Base-by-base conservation (phyloP, 23 tunicate genomes). In the Oikopleura albicans region DNA sequence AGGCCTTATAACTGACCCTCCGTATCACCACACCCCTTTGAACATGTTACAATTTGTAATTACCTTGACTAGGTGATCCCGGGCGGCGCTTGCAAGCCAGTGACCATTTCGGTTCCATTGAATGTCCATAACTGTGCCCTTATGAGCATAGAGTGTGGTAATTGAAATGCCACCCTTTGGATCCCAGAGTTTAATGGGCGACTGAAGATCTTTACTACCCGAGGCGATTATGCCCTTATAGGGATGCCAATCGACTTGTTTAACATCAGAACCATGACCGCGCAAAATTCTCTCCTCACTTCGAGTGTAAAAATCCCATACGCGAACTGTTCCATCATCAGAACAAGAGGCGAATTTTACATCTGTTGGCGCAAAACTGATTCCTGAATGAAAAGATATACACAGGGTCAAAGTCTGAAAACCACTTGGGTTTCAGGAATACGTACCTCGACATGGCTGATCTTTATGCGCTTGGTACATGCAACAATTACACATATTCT, bases 401-500 rank as follows among this genome's bases (percentile, higher is more conserved):
- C 0, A 85, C 86, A 38, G 38, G 39, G 36, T 35, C 4, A 39
- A 0, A 0, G 39, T 79, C 86, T 37, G 8, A 75, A 12, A 12
- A 75, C 22, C 35, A n/a, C 16, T 8, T 12, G 28, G 33, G n/a
- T 75, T 75, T 39, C 8, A 75, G 8, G 8, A 31, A 12, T n/a
- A n/a, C n/a, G n/a, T n/a, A n/a, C n/a, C 86, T 79, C 98, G 83
- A 63, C 98, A 94, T 0, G 98, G 91, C 75, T 94, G 98, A 41
- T 94, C 98, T 66, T 94, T 94, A 75, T 94, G 98, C 4, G 98
- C 98, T 87, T 94, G 98, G 63, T 86, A 94, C 98, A 94, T 94
- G 84, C 91, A 90, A 27, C 91, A 93, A 56, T 90, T 90, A 88
- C 90, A 90, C 98, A 94, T 94, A 75, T 94, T 94, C 29, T 90